Evolutionary conservation across 37 sponge, comb jelly and placozoan species (phyloP).

Genomic region (Beroe forskalii): DNA sequence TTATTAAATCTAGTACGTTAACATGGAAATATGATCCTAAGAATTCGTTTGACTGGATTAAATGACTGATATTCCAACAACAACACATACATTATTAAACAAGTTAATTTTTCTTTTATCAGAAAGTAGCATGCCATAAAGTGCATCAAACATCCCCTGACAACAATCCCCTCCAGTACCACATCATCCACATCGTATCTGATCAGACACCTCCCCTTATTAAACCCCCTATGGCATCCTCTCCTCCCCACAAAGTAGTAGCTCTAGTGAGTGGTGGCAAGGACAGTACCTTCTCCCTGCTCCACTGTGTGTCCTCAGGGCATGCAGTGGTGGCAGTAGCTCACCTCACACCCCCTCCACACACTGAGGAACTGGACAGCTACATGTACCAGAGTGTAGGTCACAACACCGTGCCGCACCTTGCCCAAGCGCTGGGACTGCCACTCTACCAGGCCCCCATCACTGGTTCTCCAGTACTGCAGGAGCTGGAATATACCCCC

Average conservation of each 20-base stretch:
- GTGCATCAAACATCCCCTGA: too few relatives aligned
- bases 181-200: too few relatives aligned
- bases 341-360: constrained; percentile 76
- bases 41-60: too few relatives aligned
- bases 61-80: too few relatives aligned
- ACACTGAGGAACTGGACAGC: constrained; percentile 87
- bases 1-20: too few relatives aligned
- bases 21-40: too few relatives aligned
- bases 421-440: constrained; percentile 82
- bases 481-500: constrained; percentile 69
- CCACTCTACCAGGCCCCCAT: constrained; percentile 77
- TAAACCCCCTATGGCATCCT: too few relatives aligned
- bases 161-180: too few relatives aligned
- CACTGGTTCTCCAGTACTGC: constrained; percentile 68
- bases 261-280: constrained; percentile 89
- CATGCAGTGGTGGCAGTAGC: constrained; percentile 90
- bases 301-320: constrained; percentile 87
- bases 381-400: constrained; percentile 98
- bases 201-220: too few relatives aligned
- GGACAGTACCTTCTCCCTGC: constrained; percentile 92
- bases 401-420: constrained; percentile 75
- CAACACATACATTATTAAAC: too few relatives aligned
- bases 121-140: too few relatives aligned
- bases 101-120: too few relatives aligned
- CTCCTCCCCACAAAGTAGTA: constrained; percentile 27